Percentiles rank a stretch among this genome's conserved stretches.
Evolutionary conservation across 1,140 invertebrate genomes (phyloP).

Genomic region (Nephotettix cincticeps): DNA sequence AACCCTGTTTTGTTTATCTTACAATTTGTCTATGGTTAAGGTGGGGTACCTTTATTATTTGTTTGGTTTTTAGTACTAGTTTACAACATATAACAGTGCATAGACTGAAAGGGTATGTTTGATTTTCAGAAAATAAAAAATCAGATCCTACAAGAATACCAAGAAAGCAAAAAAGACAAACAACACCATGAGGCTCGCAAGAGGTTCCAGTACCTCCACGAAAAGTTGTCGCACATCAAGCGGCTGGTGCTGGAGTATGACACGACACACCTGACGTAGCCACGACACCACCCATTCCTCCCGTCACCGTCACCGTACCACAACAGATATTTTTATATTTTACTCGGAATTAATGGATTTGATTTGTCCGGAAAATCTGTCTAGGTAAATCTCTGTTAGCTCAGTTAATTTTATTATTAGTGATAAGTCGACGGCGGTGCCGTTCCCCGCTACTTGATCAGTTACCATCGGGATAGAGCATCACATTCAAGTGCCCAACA

Average conservation of each 20-base stretch:
- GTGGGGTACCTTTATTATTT: no score
- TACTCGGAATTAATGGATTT: not conserved
- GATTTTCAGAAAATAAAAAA: slow-evolving; percentile 63
- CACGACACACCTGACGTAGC: slow-evolving; percentile 33
- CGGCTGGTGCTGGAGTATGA: slow-evolving; percentile 81
- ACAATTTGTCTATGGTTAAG: no score
- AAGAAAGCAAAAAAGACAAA: slow-evolving; percentile 70
- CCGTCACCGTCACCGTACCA: not conserved
- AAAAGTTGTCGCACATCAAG: slow-evolving; percentile 89
- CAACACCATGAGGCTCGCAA: slow-evolving; percentile 68
- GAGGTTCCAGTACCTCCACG: slow-evolving; percentile 83
- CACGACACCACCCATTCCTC: not conserved
- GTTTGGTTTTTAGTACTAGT: no score
- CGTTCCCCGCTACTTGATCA: slow-evolving; percentile 5
- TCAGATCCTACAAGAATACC: slow-evolving; percentile 79
- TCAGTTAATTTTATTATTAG: not conserved
- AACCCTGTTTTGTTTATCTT: no score
- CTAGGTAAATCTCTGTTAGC: not conserved
- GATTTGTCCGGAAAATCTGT: not conserved
- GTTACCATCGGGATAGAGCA: slow-evolving; percentile 10
- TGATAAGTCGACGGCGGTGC: not conserved
- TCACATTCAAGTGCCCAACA: not conserved
- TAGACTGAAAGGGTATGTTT: no score
- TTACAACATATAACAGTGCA: no score
- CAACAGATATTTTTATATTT: not conserved